A percentile compares a stretch with the other conserved stretches of the same genome.
Conservation (phyloP, 2,113 vertebrate genomes). For the Aphyosemion australe region DNA sequence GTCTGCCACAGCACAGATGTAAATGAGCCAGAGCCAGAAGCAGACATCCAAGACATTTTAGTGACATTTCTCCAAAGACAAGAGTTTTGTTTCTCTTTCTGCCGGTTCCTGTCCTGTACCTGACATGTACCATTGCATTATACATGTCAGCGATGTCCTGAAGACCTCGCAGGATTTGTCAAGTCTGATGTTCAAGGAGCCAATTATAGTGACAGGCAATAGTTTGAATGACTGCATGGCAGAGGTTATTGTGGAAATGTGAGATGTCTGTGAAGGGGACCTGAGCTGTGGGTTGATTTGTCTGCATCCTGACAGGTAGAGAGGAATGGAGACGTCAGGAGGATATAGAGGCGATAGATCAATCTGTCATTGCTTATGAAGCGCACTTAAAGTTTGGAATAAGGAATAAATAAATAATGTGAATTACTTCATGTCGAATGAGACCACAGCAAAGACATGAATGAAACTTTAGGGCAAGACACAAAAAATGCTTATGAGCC, state of each 20-base stretch:
- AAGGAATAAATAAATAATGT: constrained; percentile 18
- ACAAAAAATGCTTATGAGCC: neutral
- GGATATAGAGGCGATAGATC: constrained; percentile 37
- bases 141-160: constrained; percentile 28
- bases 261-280: constrained; percentile 42
- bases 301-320: constrained; percentile 37
- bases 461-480: constrained; percentile 2
- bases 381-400: constrained; percentile 12
- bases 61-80: constrained; percentile 12
- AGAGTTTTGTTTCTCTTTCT: neutral
- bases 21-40: constrained; percentile 8
- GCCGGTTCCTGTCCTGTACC: constrained; percentile 7
- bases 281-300: constrained; percentile 42
- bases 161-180: constrained; percentile 51
- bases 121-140: constrained; percentile 3
- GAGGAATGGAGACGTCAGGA: constrained; percentile 36
- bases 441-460: constrained; percentile 12
- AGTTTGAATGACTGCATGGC: constrained; percentile 50
- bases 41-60: constrained; percentile 1
- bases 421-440: constrained; percentile 26
- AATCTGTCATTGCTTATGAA: constrained; percentile 30
- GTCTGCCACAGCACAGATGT: constrained; percentile 1
- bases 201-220: constrained; percentile 68
- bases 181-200: constrained; percentile 61
- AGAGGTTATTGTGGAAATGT: constrained; percentile 59